phyloP scores from a whole-genome alignment of 2,797 vertebrate species.

The Octomys mimax region DNA sequence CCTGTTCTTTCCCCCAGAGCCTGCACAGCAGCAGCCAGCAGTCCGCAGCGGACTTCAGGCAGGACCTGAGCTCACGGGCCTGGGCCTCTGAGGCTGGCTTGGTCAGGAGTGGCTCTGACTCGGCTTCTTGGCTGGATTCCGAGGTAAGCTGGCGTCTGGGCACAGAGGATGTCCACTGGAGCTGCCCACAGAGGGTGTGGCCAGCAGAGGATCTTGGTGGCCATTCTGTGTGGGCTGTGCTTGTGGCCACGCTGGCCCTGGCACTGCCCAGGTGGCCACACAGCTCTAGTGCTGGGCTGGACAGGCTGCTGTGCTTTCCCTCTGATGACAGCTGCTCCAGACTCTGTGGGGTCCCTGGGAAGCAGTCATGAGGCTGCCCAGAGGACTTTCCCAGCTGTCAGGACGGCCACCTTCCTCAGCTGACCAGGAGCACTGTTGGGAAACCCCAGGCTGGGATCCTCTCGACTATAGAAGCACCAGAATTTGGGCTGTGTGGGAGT shows the following conservation, averaged over 20 bases:
- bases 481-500: neutral
- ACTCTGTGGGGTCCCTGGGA: conserved; percentile 59
- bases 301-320: conserved; percentile 49
- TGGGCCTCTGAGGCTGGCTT: neutral
- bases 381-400: conserved; percentile 76
- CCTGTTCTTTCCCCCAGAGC: no score
- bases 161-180: neutral
- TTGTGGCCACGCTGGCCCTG: neutral
- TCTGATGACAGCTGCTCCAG: neutral
- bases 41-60: neutral
- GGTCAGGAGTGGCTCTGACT: neutral
- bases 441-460: conserved; percentile 69
- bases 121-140: neutral
- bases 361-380: conserved; percentile 39
- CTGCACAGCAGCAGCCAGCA: neutral
- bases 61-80: neutral
- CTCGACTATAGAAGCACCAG: neutral
- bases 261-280: neutral
- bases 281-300: neutral
- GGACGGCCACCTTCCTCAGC: conserved; percentile 71
- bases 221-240: neutral
- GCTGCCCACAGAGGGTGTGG: neutral
- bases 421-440: conserved; percentile 2
- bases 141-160: neutral
- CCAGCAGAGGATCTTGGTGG: neutral